A percentile compares a stretch with the other conserved stretches of the same genome.
Evolutionary conservation across 2,888 invertebrate genomes (phyloP).

Genomic region (Automeris io): DNA sequence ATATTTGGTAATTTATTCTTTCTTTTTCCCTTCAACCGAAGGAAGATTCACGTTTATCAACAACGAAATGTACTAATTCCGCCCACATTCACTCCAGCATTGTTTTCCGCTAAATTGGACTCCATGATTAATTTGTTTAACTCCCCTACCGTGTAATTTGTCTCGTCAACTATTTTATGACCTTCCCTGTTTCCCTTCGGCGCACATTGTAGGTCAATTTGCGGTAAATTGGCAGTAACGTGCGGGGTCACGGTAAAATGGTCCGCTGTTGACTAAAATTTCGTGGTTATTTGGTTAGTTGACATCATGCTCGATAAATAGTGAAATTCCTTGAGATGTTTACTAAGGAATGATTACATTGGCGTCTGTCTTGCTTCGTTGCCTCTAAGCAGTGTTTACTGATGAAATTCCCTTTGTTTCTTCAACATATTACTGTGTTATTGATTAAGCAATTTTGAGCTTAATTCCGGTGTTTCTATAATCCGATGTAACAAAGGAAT

Average conservation of each 20-base stretch:
- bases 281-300: slow-evolving; percentile 60
- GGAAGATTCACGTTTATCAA: slow-evolving; percentile 14
- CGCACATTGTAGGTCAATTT: slow-evolving; percentile 6
- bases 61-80: slow-evolving; percentile 37
- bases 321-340: slow-evolving; percentile 44
- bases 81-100: slow-evolving; percentile 43
- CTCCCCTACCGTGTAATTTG: slow-evolving; percentile 63
- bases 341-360: slow-evolving; percentile 38
- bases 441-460: slow-evolving; percentile 6
- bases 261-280: slow-evolving; percentile 35
- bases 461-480: no score
- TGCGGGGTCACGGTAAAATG: slow-evolving; percentile 24
- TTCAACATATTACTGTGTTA: neutral
- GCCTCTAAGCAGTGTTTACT: slow-evolving; percentile 12
- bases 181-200: slow-evolving; percentile 19
- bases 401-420: slow-evolving; percentile 7
- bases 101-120: slow-evolving; percentile 72
- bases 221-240: slow-evolving; percentile 9
- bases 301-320: slow-evolving; percentile 60
- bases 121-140: slow-evolving; percentile 68
- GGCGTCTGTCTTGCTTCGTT: slow-evolving; percentile 27
- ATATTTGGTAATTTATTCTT: no score
- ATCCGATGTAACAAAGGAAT: no score
- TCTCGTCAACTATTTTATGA: slow-evolving; percentile 40
- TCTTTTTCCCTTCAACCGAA: no score